Base-by-base conservation (phyloP, 2,113 vertebrate genomes). In the Trichomycterus rosablanca region DNA sequence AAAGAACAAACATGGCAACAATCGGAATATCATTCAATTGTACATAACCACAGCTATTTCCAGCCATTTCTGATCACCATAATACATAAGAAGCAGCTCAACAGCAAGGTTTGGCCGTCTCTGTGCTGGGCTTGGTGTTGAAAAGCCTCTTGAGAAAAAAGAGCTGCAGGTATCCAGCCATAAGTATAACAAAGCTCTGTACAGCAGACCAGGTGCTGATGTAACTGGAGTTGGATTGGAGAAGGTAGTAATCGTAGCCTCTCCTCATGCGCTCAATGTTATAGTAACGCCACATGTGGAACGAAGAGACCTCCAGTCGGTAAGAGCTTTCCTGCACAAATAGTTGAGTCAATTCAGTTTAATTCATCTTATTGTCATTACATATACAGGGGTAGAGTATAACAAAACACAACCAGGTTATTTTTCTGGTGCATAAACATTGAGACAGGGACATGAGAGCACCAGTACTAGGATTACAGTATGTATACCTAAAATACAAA, bases 211-310 rank as follows among this genome's bases (percentile, higher is more conserved):
- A 96, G 81, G 86, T 77, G 73, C 78, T 93, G 71, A 98, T 72
- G 0, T 96, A 97, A 67, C 63, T 73, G 10, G 85, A 83, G 82
- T 94, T 97, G 83, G 89, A 89, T 63, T 74, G 81, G 22, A 95
- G 83, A 52, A 92, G 80, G 79, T 87, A 93, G 75, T 82, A 85
- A 69, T 98, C 94, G 0, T 78, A 74, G 0, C 74, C 83, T 63
- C 77, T 90, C 49, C 83, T 83, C 93, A 98, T 95, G 9, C 92
- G 87, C 5, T 86, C 86, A 0, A 87, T 89, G 79, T 84, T 88
- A 78, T 95, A 97, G 81, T 89, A 86, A 23, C 93, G 85, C 83
- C 94, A 94, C 86, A 94, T 92, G 76, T 98, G 95, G 80, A 98
- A 97, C 32, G 92, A 72, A 3, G 79, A 71, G 4, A 30, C 40